Evolutionary conservation across 2,888 invertebrate species (phyloP), one percentile per base, ranked within the genome.

Genomic region (Andrena camellia): DNA sequence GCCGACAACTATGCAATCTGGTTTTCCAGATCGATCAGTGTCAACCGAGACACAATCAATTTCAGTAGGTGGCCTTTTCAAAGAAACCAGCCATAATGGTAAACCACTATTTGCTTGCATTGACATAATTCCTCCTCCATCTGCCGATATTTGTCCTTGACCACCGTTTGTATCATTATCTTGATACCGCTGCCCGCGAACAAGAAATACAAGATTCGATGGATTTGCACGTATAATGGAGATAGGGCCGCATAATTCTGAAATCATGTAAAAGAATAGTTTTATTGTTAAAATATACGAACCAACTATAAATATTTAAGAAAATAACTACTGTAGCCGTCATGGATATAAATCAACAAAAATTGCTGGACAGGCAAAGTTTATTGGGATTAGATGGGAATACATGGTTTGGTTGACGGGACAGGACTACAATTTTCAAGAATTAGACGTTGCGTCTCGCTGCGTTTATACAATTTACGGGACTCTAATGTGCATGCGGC

Each of bases 31-130:
- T 69, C 94, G 95, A 92, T 97, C 96, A 0, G 96, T 96, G 94
- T 97, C 97, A 71, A 97, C 94, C 0, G 97, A 94, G 31, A 96
- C 95, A 91, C 98, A 98, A 91, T 97, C 96, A 48, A 97, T 96
- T 90, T 96, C 96, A 31, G 95, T 95, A 0, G 97, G 97, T 88
- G 96, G 96, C 89, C 96, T 95, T 57, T 95, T 95, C 90, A 97
- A 96, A 83, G 96, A 95, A 33, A 96, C 96, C 90, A 96, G 96
- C 97, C 97, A 97, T 2, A 97, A 96, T 0, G 97, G 96, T 79
- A 96, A 96, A 0, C 97, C 97, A 6, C 96, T 96, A 81, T 95
- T 96, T 0, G 97, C 96, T 69, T 96, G 95, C 83, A 97, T 95
- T 0, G 96, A 96, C 29, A 97, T 95, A 7, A 97, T 95, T n/a